A percentile compares a stretch with the other conserved stretches of the same genome.
phyloP scores from a whole-genome alignment of 2,113 vertebrate genomes.

The Takifugu flavidus region DNA sequence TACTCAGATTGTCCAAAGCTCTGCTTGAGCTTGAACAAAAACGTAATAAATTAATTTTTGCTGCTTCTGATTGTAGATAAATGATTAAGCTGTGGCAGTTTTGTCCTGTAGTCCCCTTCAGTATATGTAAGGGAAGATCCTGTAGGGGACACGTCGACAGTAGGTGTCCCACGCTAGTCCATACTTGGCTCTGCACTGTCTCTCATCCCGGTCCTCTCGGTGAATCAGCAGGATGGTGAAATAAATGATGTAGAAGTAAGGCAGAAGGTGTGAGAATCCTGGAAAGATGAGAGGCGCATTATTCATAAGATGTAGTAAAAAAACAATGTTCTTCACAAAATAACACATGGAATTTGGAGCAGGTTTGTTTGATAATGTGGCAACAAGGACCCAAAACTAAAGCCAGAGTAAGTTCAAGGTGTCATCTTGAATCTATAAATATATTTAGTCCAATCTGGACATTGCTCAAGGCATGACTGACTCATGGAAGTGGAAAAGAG shows the following conservation, averaged over 20 bases:
- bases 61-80: no score
- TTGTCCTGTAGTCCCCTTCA: constrained; percentile 53
- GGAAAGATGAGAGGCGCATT: not conserved
- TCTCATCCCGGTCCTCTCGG: constrained; percentile 84
- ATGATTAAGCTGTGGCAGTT: constrained; percentile 8
- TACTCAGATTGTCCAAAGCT: not conserved
- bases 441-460: no score
- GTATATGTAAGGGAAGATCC: constrained; percentile 87
- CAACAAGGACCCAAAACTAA: no score
- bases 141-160: constrained; percentile 83
- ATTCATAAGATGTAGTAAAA: not conserved
- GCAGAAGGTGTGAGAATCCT: constrained; percentile 82
- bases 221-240: constrained; percentile 82
- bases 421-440: no score
- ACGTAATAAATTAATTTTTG: not conserved
- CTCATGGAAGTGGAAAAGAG: no score
- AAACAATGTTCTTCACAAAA: no score
- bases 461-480: no score
- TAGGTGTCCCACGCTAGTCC: constrained; percentile 85
- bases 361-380: no score
- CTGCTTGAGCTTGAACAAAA: not conserved
- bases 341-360: no score
- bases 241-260: constrained; percentile 87
- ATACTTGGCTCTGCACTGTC: constrained; percentile 81
- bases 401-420: no score